Conservation (phyloP, 2,797 vertebrate genomes). For the Rhodeus uyekii region DNA sequence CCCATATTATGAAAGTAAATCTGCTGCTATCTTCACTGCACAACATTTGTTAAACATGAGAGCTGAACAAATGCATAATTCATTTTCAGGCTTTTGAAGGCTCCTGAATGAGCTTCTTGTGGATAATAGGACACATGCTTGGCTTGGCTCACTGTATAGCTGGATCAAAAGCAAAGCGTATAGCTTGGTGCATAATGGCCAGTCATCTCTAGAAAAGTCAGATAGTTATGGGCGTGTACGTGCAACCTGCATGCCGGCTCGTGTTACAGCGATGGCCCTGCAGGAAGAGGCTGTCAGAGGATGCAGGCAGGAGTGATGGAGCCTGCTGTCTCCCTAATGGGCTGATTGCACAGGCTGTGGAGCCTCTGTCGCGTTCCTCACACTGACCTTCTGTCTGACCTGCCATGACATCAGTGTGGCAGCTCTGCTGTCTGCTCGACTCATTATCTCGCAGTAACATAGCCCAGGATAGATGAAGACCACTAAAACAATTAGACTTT, state of each 20-base stretch:
- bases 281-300: constrained; percentile 58
- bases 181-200: constrained; percentile 70
- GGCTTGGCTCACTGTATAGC: constrained; percentile 20
- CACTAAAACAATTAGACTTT: constrained; percentile 43
- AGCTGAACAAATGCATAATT: constrained; percentile 15
- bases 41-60: constrained; percentile 35
- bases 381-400: constrained; percentile 48
- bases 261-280: constrained; percentile 74
- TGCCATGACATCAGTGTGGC: constrained; percentile 34
- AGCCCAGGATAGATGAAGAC: constrained; percentile 23
- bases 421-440: constrained; percentile 17
- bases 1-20: constrained; percentile 34
- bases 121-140: constrained; percentile 28
- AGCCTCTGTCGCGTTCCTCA: constrained; percentile 36
- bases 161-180: constrained; percentile 62
- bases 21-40: constrained; percentile 5
- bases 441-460: constrained; percentile 37
- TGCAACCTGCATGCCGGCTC: constrained; percentile 73
- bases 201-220: constrained; percentile 59
- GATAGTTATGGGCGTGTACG: constrained; percentile 72
- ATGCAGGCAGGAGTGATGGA: constrained; percentile 48
- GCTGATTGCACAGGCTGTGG: constrained; percentile 48
- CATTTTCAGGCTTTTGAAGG: constrained; percentile 29
- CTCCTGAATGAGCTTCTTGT: constrained; percentile 16
- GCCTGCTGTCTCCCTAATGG: constrained; percentile 46